Evolutionary conservation across 2,888 invertebrate genomes (phyloP), one percentile per base, ranked within the genome.

Genomic region (Anthophora plumipes): DNA sequence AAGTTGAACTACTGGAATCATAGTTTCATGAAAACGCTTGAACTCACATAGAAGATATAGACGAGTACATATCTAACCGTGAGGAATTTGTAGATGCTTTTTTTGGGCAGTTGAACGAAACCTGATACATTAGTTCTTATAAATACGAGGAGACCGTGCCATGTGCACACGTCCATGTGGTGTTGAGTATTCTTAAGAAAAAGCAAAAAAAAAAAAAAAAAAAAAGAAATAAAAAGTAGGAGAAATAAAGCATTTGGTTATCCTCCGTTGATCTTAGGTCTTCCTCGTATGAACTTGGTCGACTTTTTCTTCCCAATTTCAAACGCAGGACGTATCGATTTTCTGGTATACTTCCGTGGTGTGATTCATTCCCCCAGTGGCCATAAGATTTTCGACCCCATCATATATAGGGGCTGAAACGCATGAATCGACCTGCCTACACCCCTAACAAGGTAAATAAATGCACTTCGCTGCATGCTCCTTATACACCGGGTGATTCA

Each of bases 281-380:
- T n/a, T 41, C 20, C 22, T 12, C n/a, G 14, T 4, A 71, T 8
- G 43, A 73, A 31, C 20, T 46, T 25, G 48, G 5, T 50, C 14
- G 43, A 63, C 48, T 63, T 57, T 60, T 37, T 72, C 31, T 31
- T 22, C 60, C 48, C n/a, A n/a, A 48, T 57, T n/a, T 63, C 37
- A 41, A 20, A 20, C 46, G 63, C 43, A 50, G 77, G 9, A 11
- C 50, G 50, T 89, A 90, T 90, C 85, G 90, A 90, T 90, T 87
- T 89, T 83, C 41, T 81, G 68, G n/a, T n/a, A n/a, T 67, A 80
- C 81, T 87, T 83, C 80, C 79, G 78, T 77, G 1, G 85, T 80
- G 84, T 89, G 90, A 90, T 89, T 90, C 90, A 89, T 77, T 87
- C 87, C 88, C 85, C 83, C 74, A 83, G 85, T 84, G 83, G 79